Evolutionary conservation across 2,797 vertebrate genomes (phyloP).

Genomic region (Novumbra hubbsi): DNA sequence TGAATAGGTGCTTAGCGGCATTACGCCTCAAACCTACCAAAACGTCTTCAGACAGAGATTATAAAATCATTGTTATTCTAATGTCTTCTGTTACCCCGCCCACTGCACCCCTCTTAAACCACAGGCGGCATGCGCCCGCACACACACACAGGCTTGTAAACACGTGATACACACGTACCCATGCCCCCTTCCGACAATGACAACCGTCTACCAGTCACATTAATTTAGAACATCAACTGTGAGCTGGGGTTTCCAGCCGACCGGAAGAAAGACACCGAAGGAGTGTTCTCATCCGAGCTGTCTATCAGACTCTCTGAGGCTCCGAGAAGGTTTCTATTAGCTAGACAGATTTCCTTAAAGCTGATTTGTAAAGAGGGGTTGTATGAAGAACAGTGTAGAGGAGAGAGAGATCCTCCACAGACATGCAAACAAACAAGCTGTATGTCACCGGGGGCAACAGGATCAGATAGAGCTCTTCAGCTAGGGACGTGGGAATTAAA

Average conservation of each 20-base stretch:
- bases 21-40: conserved; percentile 40
- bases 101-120: conserved; percentile 33
- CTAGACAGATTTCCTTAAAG: conserved; percentile 72
- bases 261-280: conserved; percentile 1
- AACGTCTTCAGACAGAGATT: conserved; percentile 53
- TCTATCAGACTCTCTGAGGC: conserved; percentile 56
- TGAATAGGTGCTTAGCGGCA: conserved; percentile 48
- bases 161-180: neutral
- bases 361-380: conserved; percentile 64
- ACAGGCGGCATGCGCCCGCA: conserved; percentile 21
- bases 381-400: conserved; percentile 28
- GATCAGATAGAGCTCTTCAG: neutral
- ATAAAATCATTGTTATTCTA: conserved; percentile 62
- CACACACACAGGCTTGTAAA: conserved; percentile 11
- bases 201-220: neutral
- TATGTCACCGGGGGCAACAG: neutral
- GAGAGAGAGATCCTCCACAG: conserved; percentile 9
- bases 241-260: conserved; percentile 2
- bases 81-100: conserved; percentile 47
- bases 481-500: conserved; percentile 27
- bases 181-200: neutral
- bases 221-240: neutral
- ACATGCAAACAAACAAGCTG: neutral
- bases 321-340: conserved; percentile 58
- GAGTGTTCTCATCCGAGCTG: conserved; percentile 54